Base-by-base conservation (phyloP, 2,888 invertebrate species). In the Gymnoscelis rufifasciata region DNA sequence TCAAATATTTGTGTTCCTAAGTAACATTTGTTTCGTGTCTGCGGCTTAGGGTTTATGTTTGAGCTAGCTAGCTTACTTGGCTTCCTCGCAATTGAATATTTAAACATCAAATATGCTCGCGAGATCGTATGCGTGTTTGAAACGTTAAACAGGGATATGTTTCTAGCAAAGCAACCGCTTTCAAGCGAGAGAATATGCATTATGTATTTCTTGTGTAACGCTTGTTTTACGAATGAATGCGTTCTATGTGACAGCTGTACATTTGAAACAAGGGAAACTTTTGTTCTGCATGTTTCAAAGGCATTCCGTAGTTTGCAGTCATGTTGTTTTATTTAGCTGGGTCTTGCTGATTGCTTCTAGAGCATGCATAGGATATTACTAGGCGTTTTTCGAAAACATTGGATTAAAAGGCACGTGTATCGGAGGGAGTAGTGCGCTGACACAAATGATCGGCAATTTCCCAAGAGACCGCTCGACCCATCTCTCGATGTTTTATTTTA, bases 361-460 rank as follows among this genome's bases (percentile, higher is more conserved):
- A 38, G 37, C 2, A 28, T 35, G 13, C 11, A 39, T 39, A 19
- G 3, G 10, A 11, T 7, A 40, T 23, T 11, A 44, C 12, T 43
- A 39, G 46, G 44, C 29, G 46, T 51, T 45, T 46, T 43, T 56
- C 39, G 51, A 49, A 39, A 51, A 52, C 47, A 54, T 31, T 38
- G 38, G 47, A 54, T 52, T 52, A 57, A 55, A 45, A 47, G 56
- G 55, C 54, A 56, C 54, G 58, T 60, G 56, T 66, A 59, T 70
- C 66, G 66, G 66, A 66, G 63, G 60, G 65, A 64, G 52, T 54
- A 60, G 56, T 60, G 57, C 60, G 66, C 62, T 63, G 66, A 71
- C 68, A 66, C 62, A 70, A 74, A 74, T 70, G 66, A 73, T 75
- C 69, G 65, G 64, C 68, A 66, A 67, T 69, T 72, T 69, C 73